Evolutionary conservation across 2,113 vertebrate genomes (phyloP), one percentile per base, ranked within the genome.

Genomic region (Rhizomys pruinosus): DNA sequence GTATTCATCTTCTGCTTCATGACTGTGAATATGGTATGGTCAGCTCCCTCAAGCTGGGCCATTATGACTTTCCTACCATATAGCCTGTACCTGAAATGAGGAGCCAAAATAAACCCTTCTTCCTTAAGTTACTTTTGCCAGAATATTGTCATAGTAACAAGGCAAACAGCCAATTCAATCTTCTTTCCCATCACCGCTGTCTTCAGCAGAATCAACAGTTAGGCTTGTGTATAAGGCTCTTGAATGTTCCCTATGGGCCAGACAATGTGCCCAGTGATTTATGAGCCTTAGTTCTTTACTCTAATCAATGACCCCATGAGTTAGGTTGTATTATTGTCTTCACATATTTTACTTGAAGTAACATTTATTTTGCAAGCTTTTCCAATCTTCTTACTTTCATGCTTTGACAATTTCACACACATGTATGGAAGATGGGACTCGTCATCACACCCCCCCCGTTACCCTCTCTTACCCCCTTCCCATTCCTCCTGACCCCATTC

Each of bases 271-370:
- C 69, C 39, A 34, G 0, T 7, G 44, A 27, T 6, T 20, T 15
- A 1, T 1, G 6, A 13, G 5, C 2, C 42, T 44, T 25, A 11
- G 0, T 12, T 9, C 20, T 34, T 73, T 20, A 16, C 7, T 71
- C 27, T 52, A 66, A 17, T 57, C 15, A 34, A 19, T 16, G 55
- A 7, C 47, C n/a, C 34, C 13, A 1, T 0, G 17, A 39, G 59
- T 19, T 20, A 39, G 7, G 12, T 17, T 37, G 64, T 27, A 19
- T 69, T 20, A n/a, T 76, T 47, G 25, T 32, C 59, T 82, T 12
- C 42, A 8, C 29, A 32, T 64, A 3, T 66, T 66, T 20, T 63
- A 7, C 37, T 34, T 34, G 19, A 84, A 66, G 39, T 22, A 42
- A 29, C 42, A 64, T 44, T 7, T 17, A 32, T 80, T 59, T 64